These are phyloP conservation scores for Cossypha dichroa DNA, from an alignment of 2,797 vertebrate genomes.

Conservation along the genomic window DNA sequence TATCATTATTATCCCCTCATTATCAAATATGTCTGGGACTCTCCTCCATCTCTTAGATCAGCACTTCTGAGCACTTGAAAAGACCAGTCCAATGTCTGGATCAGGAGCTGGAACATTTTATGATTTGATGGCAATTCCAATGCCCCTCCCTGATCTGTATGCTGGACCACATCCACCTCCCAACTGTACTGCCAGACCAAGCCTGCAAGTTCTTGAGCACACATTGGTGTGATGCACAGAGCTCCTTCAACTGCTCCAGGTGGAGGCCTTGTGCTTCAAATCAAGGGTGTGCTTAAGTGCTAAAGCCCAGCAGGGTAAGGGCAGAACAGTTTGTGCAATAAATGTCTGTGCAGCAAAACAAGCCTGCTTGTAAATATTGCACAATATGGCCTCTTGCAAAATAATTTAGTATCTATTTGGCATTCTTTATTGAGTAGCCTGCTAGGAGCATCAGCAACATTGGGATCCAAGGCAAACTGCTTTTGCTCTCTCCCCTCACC, in stretches of 20 bases:
- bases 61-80: background rate
- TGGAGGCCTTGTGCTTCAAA: background rate
- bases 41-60: background rate
- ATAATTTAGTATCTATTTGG: slow-evolving; percentile 55
- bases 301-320: background rate
- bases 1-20: background rate
- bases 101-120: background rate
- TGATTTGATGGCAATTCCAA: background rate
- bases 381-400: slow-evolving; percentile 43
- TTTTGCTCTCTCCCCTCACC: background rate
- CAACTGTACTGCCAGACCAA: background rate
- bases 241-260: background rate
- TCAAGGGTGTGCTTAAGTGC: slow-evolving; percentile 11
- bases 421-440: slow-evolving; percentile 38
- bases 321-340: slow-evolving; percentile 17
- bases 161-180: background rate
- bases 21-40: background rate
- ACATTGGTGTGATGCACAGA: rapidly evolving
- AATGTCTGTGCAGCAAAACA: slow-evolving; percentile 46
- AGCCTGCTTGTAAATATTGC: slow-evolving; percentile 65
- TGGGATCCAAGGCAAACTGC: slow-evolving; percentile 34
- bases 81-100: background rate
- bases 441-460: slow-evolving; percentile 36
- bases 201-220: background rate
- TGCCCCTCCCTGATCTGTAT: background rate